Percentiles rank a stretch among this genome's conserved stretches.
Evolutionary conservation across 2,113 vertebrate species (phyloP).

Genomic region (Paracyprichromis sp.): DNA sequence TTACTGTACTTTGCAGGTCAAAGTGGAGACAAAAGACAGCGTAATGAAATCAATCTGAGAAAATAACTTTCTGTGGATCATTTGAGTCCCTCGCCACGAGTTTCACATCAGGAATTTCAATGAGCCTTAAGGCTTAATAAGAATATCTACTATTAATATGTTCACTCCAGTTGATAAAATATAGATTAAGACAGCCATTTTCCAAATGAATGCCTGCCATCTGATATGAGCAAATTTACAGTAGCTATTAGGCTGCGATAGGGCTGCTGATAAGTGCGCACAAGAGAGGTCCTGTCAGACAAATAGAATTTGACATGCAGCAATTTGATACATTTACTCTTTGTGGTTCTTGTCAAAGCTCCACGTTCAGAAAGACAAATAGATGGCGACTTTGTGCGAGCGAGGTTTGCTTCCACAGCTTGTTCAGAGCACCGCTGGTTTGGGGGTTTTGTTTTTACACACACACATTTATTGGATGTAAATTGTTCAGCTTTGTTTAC

Average conservation of each 20-base stretch:
- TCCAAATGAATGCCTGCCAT: slow-evolving; percentile 50
- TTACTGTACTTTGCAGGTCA: neutral
- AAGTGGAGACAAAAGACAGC: neutral
- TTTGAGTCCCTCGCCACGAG: neutral
- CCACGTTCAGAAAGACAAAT: neutral
- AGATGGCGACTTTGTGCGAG: neutral
- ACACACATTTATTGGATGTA: neutral
- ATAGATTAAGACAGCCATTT: slow-evolving; percentile 54
- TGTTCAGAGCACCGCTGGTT: neutral
- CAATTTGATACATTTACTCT: slow-evolving; percentile 43
- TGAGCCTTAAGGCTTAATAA: slow-evolving; percentile 43
- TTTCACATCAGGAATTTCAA: slow-evolving; percentile 38
- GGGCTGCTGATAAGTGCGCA: slow-evolving; percentile 38
- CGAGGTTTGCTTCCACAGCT: neutral
- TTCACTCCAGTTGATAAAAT: slow-evolving; percentile 57
- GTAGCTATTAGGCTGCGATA: slow-evolving; percentile 49
- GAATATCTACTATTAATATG: slow-evolving; percentile 57
- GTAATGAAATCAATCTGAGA: neutral
- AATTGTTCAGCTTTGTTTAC: neutral
- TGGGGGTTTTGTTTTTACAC: neutral
- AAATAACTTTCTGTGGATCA: slow-evolving; percentile 8
- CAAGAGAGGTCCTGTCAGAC: slow-evolving; percentile 24
- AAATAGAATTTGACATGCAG: slow-evolving; percentile 41
- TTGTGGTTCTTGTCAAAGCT: slow-evolving; percentile 32
- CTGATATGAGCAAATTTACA: slow-evolving; percentile 55